These are phyloP conservation scores for Heliornis fulica DNA, from an alignment of 2,113 vertebrate species.

Conservation along the genomic window DNA sequence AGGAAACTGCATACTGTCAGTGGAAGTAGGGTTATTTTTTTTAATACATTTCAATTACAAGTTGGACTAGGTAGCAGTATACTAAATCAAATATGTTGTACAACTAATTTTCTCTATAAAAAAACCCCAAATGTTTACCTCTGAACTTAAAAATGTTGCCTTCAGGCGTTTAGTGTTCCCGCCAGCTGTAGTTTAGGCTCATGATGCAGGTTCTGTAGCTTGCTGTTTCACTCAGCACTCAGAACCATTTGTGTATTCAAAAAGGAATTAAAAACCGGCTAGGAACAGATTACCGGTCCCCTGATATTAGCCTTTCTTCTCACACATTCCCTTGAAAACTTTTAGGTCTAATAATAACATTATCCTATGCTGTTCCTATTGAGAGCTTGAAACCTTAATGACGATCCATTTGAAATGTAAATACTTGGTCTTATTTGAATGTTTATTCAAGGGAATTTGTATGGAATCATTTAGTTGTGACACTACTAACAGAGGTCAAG, in stretches of 20 bases:
- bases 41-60: constrained; percentile 49
- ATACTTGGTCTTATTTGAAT: background rate
- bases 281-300: constrained; percentile 28
- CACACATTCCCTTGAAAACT: background rate
- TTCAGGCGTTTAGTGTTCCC: constrained; percentile 35
- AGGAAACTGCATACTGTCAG: constrained; percentile 45
- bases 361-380: background rate
- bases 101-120: constrained; percentile 60
- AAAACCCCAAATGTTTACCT: constrained; percentile 45
- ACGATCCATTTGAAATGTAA: background rate
- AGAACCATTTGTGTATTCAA: constrained; percentile 39
- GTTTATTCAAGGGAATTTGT: background rate
- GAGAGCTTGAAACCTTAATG: constrained; percentile 14
- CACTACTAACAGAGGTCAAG: background rate
- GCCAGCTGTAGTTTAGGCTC: constrained; percentile 35
- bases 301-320: constrained; percentile 41
- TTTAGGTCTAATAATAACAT: constrained; percentile 30
- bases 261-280: constrained; percentile 37
- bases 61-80: background rate
- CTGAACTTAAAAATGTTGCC: constrained; percentile 66
- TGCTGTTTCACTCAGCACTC: constrained; percentile 42
- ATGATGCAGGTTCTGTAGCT: background rate
- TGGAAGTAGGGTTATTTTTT: constrained; percentile 42
- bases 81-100: constrained; percentile 47
- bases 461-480: background rate